Conservation (phyloP, 2,888 invertebrate species). For the Empis stercorea region DNA sequence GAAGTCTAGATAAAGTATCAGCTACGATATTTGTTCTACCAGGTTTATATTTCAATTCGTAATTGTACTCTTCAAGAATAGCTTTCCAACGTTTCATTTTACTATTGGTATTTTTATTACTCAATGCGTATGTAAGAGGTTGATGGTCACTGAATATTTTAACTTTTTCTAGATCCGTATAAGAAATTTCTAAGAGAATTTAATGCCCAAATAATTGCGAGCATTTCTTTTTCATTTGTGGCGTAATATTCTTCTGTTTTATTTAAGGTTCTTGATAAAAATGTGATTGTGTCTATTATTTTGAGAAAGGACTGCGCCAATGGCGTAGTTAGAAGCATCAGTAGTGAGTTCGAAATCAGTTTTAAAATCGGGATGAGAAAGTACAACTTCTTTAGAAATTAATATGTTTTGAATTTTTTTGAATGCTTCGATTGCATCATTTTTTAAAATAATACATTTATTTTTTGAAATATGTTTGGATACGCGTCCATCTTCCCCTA, state of each 20-base stretch:
- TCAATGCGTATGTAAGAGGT: constrained; percentile 5
- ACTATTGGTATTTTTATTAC: constrained; percentile 5
- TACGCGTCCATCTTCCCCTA: constrained; percentile 10
- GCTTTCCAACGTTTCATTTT: constrained; percentile 9
- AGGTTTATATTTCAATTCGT: constrained; percentile 6
- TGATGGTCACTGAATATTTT: constrained; percentile 11
- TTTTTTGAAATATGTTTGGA: constrained; percentile 6
- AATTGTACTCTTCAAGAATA: constrained; percentile 6
- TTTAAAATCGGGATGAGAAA: constrained; percentile 1
- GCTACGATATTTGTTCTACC: constrained; percentile 8
- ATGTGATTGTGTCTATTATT: constrained; percentile 2
- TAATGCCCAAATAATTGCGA: constrained; percentile 5
- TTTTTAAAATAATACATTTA: not conserved
- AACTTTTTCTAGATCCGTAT: constrained; percentile 6
- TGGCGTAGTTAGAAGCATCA: constrained; percentile 5
- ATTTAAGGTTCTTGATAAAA: constrained; percentile 1
- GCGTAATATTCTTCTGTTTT: constrained; percentile 4
- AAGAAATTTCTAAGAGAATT: constrained; percentile 4
- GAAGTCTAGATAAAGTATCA: constrained; percentile 6
- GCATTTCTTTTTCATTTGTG: too few species aligned
- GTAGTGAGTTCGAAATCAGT: constrained; percentile 6
- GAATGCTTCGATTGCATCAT: not conserved
- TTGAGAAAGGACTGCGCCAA: constrained; percentile 2
- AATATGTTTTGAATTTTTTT: constrained; percentile 4
- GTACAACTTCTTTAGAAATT: not conserved